Evolutionary conservation across 1,140 invertebrate species (phyloP).

Genomic region (Littorina saxatilis): DNA sequence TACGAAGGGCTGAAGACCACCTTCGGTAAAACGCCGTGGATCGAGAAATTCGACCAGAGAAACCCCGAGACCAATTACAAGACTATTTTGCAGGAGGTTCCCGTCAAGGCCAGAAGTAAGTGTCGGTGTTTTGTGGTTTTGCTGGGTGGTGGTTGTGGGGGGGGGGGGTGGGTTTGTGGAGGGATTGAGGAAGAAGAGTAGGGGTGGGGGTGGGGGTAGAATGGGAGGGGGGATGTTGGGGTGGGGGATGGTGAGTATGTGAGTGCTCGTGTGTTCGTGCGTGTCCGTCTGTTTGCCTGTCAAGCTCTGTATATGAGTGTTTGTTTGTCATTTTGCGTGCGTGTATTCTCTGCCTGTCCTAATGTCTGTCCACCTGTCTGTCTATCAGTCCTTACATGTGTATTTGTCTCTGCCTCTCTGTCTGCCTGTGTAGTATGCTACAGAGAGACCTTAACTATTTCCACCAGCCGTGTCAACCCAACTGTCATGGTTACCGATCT

Average conservation of each 20-base stretch:
- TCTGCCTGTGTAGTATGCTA: too few species aligned
- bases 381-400: too few species aligned
- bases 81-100: slow-evolving; percentile 33
- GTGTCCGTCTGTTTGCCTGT: too few species aligned
- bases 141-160: neutral
- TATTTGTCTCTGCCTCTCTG: too few species aligned
- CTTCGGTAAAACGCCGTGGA: slow-evolving; percentile 26
- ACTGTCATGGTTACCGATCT: too few species aligned
- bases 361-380: too few species aligned
- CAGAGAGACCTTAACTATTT: too few species aligned
- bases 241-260: neutral
- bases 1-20: slow-evolving; percentile 26
- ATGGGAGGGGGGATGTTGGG: neutral
- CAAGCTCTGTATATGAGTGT: too few species aligned
- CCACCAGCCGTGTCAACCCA: too few species aligned
- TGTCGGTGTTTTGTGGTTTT: neutral
- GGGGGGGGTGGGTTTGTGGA: neutral
- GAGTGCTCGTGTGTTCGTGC: too few species aligned
- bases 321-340: too few species aligned
- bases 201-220: neutral
- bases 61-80: slow-evolving; percentile 1
- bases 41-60: slow-evolving; percentile 40
- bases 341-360: too few species aligned
- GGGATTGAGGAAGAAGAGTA: neutral
- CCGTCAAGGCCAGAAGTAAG: slow-evolving; percentile 49